phyloP scores from a whole-genome alignment of 2,888 invertebrate species.

The Strigamia transsilvanica region DNA sequence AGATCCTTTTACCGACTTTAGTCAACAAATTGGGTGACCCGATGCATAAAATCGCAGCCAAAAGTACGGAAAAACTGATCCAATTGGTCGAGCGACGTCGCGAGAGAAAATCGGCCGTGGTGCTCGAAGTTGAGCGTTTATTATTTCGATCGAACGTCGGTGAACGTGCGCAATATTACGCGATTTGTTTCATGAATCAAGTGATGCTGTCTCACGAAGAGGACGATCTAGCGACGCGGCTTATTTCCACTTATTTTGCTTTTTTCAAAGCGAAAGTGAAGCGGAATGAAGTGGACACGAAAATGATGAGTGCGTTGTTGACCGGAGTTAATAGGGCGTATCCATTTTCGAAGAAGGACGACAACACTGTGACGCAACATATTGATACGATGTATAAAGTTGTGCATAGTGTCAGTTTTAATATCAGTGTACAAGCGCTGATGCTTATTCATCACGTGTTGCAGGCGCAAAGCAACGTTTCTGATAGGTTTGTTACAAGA shows the following conservation, averaged over 20 bases:
- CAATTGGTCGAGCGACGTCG: slow-evolving; percentile 85
- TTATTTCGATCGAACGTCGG: slow-evolving; percentile 87
- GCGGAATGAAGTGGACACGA: slow-evolving; percentile 79
- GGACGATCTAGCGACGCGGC: slow-evolving; percentile 77
- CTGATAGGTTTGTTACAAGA: slow-evolving; percentile 69
- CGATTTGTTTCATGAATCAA: slow-evolving; percentile 89
- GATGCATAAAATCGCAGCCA: slow-evolving; percentile 83
- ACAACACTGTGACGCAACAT: slow-evolving; percentile 70
- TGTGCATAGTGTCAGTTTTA: slow-evolving; percentile 81
- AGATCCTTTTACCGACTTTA: slow-evolving; percentile 79
- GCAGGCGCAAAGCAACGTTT: slow-evolving; percentile 64
- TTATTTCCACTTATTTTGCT: slow-evolving; percentile 91
- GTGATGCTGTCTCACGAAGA: slow-evolving; percentile 80
- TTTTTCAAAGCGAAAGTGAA: slow-evolving; percentile 94
- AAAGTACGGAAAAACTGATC: slow-evolving; percentile 83
- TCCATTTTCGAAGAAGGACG: slow-evolving; percentile 76
- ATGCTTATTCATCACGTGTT: slow-evolving; percentile 73
- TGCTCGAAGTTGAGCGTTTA: slow-evolving; percentile 87
- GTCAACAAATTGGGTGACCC: slow-evolving; percentile 98
- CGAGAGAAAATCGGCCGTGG: slow-evolving; percentile 88
- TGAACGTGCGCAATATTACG: slow-evolving; percentile 88
- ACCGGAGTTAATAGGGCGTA: slow-evolving; percentile 85
- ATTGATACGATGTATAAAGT: slow-evolving; percentile 81
- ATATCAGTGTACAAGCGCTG: slow-evolving; percentile 70
- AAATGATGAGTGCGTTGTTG: slow-evolving; percentile 83